Conservation (phyloP, 2,888 invertebrate species). For the Lucinisca nassula region DNA sequence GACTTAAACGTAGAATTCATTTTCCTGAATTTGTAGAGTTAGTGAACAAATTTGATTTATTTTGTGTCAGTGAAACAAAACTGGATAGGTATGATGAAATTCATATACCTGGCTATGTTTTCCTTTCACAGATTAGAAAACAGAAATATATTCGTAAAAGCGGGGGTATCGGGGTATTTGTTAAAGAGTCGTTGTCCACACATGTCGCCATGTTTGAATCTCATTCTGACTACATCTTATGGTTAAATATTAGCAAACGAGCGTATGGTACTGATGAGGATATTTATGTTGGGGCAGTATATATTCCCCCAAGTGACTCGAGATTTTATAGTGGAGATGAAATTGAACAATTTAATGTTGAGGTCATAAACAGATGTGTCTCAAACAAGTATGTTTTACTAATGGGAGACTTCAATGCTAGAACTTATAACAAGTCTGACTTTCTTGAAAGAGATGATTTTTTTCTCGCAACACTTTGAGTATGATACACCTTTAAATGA, state of each 20-base stretch:
- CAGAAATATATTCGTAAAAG: background rate
- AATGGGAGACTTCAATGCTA: background rate
- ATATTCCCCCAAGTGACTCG: background rate
- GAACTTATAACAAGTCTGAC: background rate
- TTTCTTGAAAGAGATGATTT: background rate
- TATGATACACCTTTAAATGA: no score
- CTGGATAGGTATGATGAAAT: background rate
- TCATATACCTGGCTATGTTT: background rate
- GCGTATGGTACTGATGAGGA: background rate
- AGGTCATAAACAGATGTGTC: background rate
- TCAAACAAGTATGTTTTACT: background rate
- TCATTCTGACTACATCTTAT: background rate
- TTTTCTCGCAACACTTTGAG: background rate
- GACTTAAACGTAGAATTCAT: background rate
- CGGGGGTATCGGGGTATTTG: background rate
- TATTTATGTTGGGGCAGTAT: background rate
- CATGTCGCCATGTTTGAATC: background rate
- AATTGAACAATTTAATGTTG: background rate
- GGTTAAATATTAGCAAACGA: background rate
- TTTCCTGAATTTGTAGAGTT: background rate
- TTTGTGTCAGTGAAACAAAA: background rate
- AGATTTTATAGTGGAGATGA: background rate
- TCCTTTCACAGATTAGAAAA: background rate
- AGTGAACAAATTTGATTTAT: background rate
- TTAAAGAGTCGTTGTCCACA: background rate